Evolutionary conservation across 2,113 vertebrate species (phyloP), one percentile per base, ranked within the genome.

Genomic region (Solenodon paradoxus): DNA sequence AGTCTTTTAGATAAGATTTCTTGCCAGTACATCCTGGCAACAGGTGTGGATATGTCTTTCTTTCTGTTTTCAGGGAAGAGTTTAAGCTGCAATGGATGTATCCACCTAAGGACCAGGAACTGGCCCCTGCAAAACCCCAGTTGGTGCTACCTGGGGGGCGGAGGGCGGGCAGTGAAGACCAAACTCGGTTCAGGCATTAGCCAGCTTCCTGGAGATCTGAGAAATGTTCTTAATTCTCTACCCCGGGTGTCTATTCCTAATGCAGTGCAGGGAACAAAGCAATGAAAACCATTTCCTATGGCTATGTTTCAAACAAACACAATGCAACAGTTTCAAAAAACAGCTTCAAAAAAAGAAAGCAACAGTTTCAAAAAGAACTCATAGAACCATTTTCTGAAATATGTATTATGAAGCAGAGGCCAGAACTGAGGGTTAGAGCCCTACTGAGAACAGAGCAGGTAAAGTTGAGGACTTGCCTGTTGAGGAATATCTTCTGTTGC

Each of bases 321-420:
- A 68, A 89, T 88, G 61, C 47, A 79, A 95, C 40, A 42, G 19
- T 90, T 88, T 88, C 66, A 77, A 66, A 59, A 92, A 51, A n/a
- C n/a, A n/a, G n/a, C n/a, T n/a, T n/a, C n/a, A 83, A 19, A 63
- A 77, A 82, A 57, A 28, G 64, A 66, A 97, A 91, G 61, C 47
- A 79, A 95, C 40, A 42, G 19, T 90, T 88, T 88, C 66, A 77
- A 66, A 59, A 92, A 51, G n/a, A 66, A 78, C 7, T 51, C 10
- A 53, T 9, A 40, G 49, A 91, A 69, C 80, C 57, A 87, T 40
- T 91, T 95, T 85, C 42, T 93, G 63, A 93, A 91, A 79, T 83
- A 51, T 78, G 82, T 92, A 74, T 78, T 85, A 82, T n/a, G 61
- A 90, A 78, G 68, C 24, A 64, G 66, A 93, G 68, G 78, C 45